Evolutionary conservation across 2,113 vertebrate genomes (phyloP).

Genomic region (Penelope pileata): DNA sequence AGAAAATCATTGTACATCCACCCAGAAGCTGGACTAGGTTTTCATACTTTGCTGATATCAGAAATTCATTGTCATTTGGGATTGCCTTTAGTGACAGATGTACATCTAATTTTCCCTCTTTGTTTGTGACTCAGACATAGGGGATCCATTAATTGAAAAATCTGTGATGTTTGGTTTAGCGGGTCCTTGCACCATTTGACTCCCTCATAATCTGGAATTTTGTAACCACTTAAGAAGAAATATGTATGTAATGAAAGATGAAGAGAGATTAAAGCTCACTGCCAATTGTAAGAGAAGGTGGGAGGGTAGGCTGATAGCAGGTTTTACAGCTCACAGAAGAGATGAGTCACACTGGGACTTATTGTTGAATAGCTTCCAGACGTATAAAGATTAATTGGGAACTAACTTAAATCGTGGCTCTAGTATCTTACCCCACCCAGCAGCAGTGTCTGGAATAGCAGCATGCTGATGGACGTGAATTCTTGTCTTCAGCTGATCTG

Average conservation of each 20-base stretch:
- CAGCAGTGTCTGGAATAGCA: neutral
- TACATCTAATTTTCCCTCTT: neutral
- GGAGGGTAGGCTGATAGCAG: neutral
- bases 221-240: neutral
- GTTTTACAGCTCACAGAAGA: neutral
- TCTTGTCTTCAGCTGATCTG: neutral
- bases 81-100: neutral
- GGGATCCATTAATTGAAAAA: neutral
- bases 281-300: neutral
- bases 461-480: neutral
- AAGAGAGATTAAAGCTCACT: neutral
- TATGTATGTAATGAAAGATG: neutral
- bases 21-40: neutral
- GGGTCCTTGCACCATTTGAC: neutral
- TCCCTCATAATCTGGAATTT: neutral
- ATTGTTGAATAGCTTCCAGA: neutral
- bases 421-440: neutral
- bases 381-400: neutral
- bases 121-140: neutral
- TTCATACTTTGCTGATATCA: neutral
- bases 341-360: neutral
- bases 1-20: neutral
- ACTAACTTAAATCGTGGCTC: neutral
- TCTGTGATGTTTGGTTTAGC: neutral
- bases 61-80: neutral